phyloP scores from a whole-genome alignment of 2,888 invertebrate species.

The Philaethria dido region DNA sequence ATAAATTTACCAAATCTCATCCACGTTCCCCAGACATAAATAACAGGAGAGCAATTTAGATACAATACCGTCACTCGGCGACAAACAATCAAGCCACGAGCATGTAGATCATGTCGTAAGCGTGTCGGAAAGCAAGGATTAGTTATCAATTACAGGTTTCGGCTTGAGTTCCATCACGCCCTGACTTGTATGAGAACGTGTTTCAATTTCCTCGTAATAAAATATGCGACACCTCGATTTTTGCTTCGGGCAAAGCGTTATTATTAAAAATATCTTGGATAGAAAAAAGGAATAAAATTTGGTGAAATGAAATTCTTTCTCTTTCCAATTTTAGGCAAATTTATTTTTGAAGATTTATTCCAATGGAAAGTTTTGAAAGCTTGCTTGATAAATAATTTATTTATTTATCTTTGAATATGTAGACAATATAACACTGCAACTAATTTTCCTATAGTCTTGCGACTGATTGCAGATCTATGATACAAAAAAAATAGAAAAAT shows the following conservation, averaged over 20 bases:
- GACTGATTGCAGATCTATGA: too few relatives aligned
- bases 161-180: constrained; percentile 49
- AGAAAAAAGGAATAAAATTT: too few relatives aligned
- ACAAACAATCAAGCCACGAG: constrained; percentile 36
- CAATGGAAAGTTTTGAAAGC: too few relatives aligned
- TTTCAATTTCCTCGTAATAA: constrained; percentile 49
- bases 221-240: constrained; percentile 41
- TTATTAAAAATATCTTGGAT: constrained; percentile 16
- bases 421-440: too few relatives aligned
- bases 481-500: too few relatives aligned
- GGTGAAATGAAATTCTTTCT: too few relatives aligned
- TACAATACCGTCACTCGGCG: constrained; percentile 33
- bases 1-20: neutral
- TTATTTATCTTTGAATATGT: too few relatives aligned
- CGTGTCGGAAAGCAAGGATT: constrained; percentile 64
- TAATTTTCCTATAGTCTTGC: too few relatives aligned
- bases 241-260: constrained; percentile 19
- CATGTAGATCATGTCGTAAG: constrained; percentile 47
- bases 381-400: too few relatives aligned
- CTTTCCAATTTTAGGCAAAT: too few relatives aligned
- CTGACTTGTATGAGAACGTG: constrained; percentile 52
- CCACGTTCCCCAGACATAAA: neutral
- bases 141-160: constrained; percentile 73
- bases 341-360: too few relatives aligned
- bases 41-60: constrained; percentile 23